Evolutionary conservation across 2,888 invertebrate genomes (phyloP).

Genomic region (Gerosis bhagava): DNA sequence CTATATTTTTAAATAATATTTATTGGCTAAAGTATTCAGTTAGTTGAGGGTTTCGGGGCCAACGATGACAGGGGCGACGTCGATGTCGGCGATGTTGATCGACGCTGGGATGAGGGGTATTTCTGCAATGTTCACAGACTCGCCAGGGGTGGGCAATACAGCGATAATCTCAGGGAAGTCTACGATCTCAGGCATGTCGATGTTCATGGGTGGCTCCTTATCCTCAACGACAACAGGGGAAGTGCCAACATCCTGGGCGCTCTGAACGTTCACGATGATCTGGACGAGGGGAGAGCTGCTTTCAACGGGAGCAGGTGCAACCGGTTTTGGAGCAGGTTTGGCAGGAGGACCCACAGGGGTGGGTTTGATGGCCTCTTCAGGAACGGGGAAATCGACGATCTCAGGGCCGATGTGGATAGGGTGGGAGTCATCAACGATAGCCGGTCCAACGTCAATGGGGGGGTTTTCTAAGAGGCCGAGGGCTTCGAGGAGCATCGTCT

Average conservation of each 20-base stretch:
- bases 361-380: conserved; percentile 1
- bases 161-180: conserved; percentile 13
- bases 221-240: conserved; percentile 4
- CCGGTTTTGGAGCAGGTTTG: no score
- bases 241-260: conserved; percentile 16
- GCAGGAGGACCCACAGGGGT: no score
- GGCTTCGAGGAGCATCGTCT: no score
- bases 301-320: not conserved
- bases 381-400: conserved; percentile 24
- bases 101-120: conserved; percentile 24
- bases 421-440: conserved; percentile 23
- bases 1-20: no score
- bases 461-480: conserved; percentile 37
- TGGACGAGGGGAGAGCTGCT: conserved; percentile 37
- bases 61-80: conserved; percentile 24
- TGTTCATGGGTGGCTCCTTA: conserved; percentile 3
- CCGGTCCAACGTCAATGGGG: conserved; percentile 24
- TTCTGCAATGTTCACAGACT: conserved; percentile 26
- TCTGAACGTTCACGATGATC: conserved; percentile 35
- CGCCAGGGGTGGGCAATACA: conserved; percentile 23
- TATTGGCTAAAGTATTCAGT: not conserved
- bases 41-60: conserved; percentile 30
- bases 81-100: conserved; percentile 28
- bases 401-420: conserved; percentile 27
- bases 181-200: not conserved